Base-by-base conservation (phyloP, 2,113 vertebrate species). In the Odontesthes bonariensis region DNA sequence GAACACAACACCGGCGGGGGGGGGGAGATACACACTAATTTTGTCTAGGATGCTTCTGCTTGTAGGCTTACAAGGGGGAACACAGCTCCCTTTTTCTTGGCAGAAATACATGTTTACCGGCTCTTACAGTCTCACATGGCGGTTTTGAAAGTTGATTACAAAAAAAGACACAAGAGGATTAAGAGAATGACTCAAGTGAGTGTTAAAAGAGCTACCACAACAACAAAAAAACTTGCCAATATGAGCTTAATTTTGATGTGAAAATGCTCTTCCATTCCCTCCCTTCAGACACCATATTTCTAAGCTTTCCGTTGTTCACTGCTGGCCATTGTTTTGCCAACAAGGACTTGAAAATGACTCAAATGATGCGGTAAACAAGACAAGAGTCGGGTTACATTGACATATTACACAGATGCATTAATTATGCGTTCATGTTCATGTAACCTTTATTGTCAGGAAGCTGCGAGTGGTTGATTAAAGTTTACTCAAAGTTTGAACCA, bases 401-500 rank as follows among this genome's bases (percentile, higher is more conserved):
- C n/a, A n/a, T n/a, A n/a, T n/a, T n/a, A n/a, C 23, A 0, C 35
- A 59, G 0, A 60, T 56, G 35, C 63, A 60, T 22, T n/a, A n/a
- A 65, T 42, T n/a, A 52, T 14, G 23, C 40, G 20, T 22, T 66
- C 19, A 61, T 53, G 59, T 55, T 51, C 51, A 20, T 52, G 23
- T 5, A 56, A 40, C 7, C 27, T 59, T 52, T 13, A 22, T 19
- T 19, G 14, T 60, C 6, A 53, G 73, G 53, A 66, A 80, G 49
- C 70, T 66, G 67, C 58, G 67, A 73, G 70, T 61, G 76, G 54
- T 66, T 88, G 75, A 85, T 85, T 62, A 77, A 80, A 58, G 53
- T 68, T 74, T 80, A 77, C 69, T 81, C 56, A 74, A 35, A 80
- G 66, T 70, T 35, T 66, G 31, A 71, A 74, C 83, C 70, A 72